Evolutionary conservation across 2,113 vertebrate species (phyloP).

Genomic region (Bambusicola thoracicus): DNA sequence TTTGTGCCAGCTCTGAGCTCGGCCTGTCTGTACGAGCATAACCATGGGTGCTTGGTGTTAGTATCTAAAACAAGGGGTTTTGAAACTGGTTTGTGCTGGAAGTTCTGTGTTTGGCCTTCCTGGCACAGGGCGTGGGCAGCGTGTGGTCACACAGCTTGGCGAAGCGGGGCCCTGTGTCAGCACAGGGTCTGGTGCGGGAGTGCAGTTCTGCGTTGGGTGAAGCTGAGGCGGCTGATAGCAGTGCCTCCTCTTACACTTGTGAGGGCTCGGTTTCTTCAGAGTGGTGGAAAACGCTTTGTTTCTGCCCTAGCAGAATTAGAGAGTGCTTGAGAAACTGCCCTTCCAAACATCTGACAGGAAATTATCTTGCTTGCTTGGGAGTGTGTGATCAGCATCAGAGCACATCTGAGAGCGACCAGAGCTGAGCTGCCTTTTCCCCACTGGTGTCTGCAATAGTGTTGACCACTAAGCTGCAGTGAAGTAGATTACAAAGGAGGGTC

Average conservation of each 20-base stretch:
- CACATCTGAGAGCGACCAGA: background rate
- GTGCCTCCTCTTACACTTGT: background rate
- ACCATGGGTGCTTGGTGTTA: background rate
- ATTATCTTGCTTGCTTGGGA: background rate
- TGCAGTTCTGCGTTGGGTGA: background rate
- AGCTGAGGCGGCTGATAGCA: background rate
- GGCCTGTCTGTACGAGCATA: background rate
- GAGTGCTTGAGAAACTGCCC: background rate
- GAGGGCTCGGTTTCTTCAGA: background rate
- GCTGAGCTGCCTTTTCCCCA: background rate
- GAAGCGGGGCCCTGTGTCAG: background rate
- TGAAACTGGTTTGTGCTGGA: background rate
- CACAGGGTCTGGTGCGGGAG: background rate
- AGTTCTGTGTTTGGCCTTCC: background rate
- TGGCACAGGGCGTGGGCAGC: background rate
- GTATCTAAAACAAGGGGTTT: rapidly evolving
- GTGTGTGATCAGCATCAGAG: background rate
- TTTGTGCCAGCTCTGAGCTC: background rate
- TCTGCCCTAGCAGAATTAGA: background rate
- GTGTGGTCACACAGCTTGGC: rapidly evolving
- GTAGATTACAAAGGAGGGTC: background rate
- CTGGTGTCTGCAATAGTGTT: background rate
- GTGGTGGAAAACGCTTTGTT: background rate
- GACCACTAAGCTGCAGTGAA: background rate
- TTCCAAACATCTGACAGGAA: background rate